Evolutionary conservation across 2,113 vertebrate species (phyloP), one percentile per base, ranked within the genome.

Genomic region (Melierax canorus): DNA sequence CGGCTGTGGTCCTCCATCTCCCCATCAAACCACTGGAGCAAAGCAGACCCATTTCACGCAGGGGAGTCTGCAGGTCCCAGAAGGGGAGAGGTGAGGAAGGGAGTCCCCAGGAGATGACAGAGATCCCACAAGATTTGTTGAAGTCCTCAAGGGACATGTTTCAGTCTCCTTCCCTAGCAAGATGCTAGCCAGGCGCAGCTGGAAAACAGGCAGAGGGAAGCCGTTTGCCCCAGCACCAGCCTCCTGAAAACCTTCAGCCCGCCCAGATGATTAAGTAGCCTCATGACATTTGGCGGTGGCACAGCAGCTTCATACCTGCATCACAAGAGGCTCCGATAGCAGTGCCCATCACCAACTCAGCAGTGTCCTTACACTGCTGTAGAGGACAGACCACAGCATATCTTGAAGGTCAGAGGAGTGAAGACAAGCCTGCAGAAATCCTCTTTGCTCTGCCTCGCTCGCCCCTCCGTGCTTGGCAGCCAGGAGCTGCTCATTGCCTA

Each of bases 81-180:
- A 58, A 56, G 12, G 22, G 55, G 19, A 32, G 21, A 66, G 27
- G 36, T 7, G 38, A 78, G 50, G 18, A 69, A 51, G 6, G 30
- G 10, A 60, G 30, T 16, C 9, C 23, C 21, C 85, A 58, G 39
- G 8, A 83, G 29, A 30, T 8, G 45, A 30, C 36, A 91, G 51
- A 50, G 11, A 46, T 11, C 21, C 59, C 46, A 27, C 5, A 60
- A 48, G 41, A 92, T 24, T 1, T 26, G 9, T 1, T 14, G 29
- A 55, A 67, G 51, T 9, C 74, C 71, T 63, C 1, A 0, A 75
- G 62, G 58, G 46, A 34, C 17, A 18, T 0, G 0, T 41, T 77
- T 85, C 69, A 62, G n/a, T 4, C 15, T 50, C 50, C 50, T 50
- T 41, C 19, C 46, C 20, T 7, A 45, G 43, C 30, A 26, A 1